Conservation (phyloP, 2,113 vertebrate genomes). For the Jaculus jaculus region DNA sequence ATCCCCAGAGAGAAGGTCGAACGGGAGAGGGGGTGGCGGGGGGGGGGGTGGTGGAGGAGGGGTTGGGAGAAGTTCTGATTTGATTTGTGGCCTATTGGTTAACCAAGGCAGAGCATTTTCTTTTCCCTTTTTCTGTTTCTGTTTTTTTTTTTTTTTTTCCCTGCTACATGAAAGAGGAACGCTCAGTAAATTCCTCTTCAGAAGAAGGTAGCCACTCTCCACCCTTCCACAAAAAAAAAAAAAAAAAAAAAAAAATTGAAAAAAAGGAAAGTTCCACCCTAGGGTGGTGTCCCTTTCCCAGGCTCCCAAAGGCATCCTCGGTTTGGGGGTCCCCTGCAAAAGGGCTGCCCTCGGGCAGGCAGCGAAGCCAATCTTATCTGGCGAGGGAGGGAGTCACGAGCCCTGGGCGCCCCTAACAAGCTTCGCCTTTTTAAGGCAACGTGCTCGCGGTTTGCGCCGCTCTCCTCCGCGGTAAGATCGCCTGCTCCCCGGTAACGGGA, state of each 20-base stretch:
- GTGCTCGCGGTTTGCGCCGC: conserved; percentile 67
- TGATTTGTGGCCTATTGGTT: background rate
- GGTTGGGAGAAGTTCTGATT: background rate
- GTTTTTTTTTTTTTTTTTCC: background rate
- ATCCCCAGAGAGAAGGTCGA: background rate
- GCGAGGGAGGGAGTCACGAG: background rate
- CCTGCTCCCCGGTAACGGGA: conserved; percentile 32
- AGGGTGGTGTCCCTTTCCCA: background rate
- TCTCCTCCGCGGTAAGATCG: conserved; percentile 63
- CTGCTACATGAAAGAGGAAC: background rate
- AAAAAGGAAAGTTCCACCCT: background rate
- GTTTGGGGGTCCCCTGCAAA: no score
- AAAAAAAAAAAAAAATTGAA: no score
- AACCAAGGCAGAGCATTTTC: background rate
- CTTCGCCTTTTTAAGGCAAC: conserved; percentile 56
- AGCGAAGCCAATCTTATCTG: no score
- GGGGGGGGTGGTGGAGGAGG: no score
- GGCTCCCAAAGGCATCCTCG: background rate
- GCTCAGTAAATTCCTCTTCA: conserved; percentile 20
- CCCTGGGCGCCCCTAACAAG: conserved; percentile 2
- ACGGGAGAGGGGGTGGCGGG: no score
- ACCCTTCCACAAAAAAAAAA: background rate
- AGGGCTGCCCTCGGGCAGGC: no score
- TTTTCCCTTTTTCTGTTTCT: background rate
- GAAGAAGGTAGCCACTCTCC: background rate